phyloP scores from a whole-genome alignment of 2,888 invertebrate genomes.

The Ceramica pisi region DNA sequence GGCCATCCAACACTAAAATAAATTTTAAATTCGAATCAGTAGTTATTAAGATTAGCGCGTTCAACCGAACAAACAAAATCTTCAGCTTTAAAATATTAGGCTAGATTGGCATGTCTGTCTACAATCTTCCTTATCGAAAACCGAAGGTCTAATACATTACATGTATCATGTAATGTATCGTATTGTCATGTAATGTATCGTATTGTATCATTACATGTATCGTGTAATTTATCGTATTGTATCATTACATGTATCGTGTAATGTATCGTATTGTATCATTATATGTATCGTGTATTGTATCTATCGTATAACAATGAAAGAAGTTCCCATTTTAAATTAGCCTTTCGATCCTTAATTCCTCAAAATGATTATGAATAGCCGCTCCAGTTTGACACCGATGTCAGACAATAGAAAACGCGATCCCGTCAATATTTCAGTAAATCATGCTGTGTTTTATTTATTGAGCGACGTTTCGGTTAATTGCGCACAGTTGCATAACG shows the following conservation, averaged over 20 bases:
- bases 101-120: neutral
- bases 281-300: too few relatives aligned
- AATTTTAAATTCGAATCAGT: too few relatives aligned
- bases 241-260: too few relatives aligned
- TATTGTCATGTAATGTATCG: too few relatives aligned
- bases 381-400: constrained; percentile 34
- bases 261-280: too few relatives aligned
- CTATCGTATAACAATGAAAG: neutral
- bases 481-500: constrained; percentile 59
- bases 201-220: too few relatives aligned
- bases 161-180: too few relatives aligned
- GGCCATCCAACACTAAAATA: too few relatives aligned
- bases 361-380: constrained; percentile 33
- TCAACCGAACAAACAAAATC: too few relatives aligned
- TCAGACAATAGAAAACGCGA: constrained; percentile 57
- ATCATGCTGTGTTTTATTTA: constrained; percentile 61
- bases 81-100: too few relatives aligned
- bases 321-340: constrained; percentile 24
- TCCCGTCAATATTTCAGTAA: constrained; percentile 55
- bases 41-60: too few relatives aligned
- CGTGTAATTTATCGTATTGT: too few relatives aligned
- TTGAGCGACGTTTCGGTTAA: constrained; percentile 63
- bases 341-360: constrained; percentile 3
- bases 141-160: neutral
- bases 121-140: neutral